Base-by-base conservation (phyloP, 2,113 vertebrate genomes). In the Gallinago paraguaiae region DNA sequence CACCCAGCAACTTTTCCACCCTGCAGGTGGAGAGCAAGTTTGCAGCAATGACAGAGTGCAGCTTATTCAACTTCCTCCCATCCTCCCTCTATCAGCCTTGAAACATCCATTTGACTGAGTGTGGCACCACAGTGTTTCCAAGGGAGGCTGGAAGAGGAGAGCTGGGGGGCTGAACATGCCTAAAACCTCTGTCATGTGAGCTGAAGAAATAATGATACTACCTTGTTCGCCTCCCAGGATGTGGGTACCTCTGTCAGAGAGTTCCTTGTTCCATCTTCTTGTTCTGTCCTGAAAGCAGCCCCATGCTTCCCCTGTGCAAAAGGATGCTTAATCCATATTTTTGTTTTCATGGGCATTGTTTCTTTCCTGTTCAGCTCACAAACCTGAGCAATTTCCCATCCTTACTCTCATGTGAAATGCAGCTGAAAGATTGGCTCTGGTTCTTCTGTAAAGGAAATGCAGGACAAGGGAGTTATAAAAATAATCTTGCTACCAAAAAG, bases 181-280 rank as follows among this genome's bases (percentile, higher is more conserved):
- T 75, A 45, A 91, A 13, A 13, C 10, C 1, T 0, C 2, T 28
- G 17, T 50, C n/a, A 18, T 13, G 12, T 1, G 1, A 80, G n/a
- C 5, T 60, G 37, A 78, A 53, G 23, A 88, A 50, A 57, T 63
- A 45, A 82, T 18, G 15, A 22, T 4, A 33, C 17, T 51, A 13
- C 0, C 10, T 80, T 77, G 24, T 28, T 83, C 9, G 9, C 8
- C 9, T 53, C 12, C 11, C 19, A 81, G 22, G 37, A 65, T 3
- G 11, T 13, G 3, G 35, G 13, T 31, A 37, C 11, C 24, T 86
- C 43, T 37, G 53, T 45, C 20, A 69, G 19, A 60, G 41, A 83
- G 3, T 39, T 51, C 22, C 9, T 35, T 65, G 37, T 28, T 88
- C 16, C 10, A 68, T 37, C 7, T 76, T 90, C 4, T 57, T 82